Evolutionary conservation across 2,113 vertebrate genomes (phyloP).

Genomic region (Eulemur rufifrons): DNA sequence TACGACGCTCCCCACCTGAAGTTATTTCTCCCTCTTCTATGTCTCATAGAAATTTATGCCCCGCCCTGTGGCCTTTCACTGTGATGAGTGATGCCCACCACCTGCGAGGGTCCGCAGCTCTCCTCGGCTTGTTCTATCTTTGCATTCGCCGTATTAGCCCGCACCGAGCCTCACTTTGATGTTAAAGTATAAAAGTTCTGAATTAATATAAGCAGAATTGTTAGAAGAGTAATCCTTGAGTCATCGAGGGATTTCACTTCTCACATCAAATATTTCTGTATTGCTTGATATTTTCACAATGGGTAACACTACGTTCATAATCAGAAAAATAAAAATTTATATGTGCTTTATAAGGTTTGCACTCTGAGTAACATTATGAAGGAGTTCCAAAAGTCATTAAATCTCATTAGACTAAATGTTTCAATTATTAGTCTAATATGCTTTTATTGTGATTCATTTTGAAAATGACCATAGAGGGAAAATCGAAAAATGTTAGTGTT

Average conservation of each 20-base stretch:
- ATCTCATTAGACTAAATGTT: slow-evolving; percentile 62
- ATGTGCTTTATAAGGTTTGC: slow-evolving; percentile 5
- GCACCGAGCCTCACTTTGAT: neutral
- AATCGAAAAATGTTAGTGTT: neutral
- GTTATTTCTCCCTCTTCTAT: neutral
- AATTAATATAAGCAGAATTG: neutral
- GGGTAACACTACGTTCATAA: neutral
- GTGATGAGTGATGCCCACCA: neutral
- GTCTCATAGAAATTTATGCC: slow-evolving; percentile 25
- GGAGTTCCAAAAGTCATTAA: slow-evolving; percentile 13
- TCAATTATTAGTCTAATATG: slow-evolving; percentile 44
- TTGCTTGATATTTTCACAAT: slow-evolving; percentile 20
- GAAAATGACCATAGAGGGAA: slow-evolving; percentile 25
- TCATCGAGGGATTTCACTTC: neutral
- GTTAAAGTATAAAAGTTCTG: neutral
- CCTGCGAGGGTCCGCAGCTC: neutral
- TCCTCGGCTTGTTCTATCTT: neutral
- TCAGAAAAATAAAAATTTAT: slow-evolving; percentile 10
- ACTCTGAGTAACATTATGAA: slow-evolving; percentile 25
- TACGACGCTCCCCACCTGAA: neutral
- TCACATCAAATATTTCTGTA: neutral
- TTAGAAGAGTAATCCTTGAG: neutral
- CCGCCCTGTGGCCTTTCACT: neutral
- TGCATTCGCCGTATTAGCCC: neutral
- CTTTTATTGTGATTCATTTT: slow-evolving; percentile 45